phyloP scores from a whole-genome alignment of 2,888 invertebrate species.

The Rhagium mordax region DNA sequence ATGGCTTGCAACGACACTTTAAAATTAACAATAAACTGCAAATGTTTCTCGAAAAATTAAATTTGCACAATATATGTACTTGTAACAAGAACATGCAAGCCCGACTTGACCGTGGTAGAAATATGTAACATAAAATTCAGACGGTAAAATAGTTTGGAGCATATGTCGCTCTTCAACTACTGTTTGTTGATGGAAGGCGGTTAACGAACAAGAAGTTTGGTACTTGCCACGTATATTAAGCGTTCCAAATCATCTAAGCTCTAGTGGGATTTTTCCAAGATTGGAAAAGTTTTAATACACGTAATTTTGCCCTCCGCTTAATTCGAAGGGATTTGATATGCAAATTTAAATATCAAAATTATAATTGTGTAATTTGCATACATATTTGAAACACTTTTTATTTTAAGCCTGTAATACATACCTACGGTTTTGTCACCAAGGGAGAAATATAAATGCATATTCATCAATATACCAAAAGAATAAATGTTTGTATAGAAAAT shows the following conservation, averaged over 20 bases:
- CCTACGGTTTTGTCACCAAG: too few species aligned
- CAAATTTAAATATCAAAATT: slow-evolving; percentile 40
- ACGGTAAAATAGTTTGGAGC: slow-evolving; percentile 39
- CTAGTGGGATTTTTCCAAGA: slow-evolving; percentile 56
- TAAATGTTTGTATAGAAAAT: too few species aligned
- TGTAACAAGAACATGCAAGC: too few species aligned
- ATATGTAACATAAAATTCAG: slow-evolving; percentile 20
- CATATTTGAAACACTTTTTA: neutral
- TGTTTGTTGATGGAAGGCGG: slow-evolving; percentile 35
- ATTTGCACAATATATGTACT: too few species aligned
- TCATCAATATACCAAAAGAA: too few species aligned
- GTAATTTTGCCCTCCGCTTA: slow-evolving; percentile 39
- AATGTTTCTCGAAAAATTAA: too few species aligned
- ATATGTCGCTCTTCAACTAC: slow-evolving; percentile 42
- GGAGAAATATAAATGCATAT: too few species aligned
- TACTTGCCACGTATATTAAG: slow-evolving; percentile 51
- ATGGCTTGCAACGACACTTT: too few species aligned
- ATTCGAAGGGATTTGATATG: slow-evolving; percentile 39
- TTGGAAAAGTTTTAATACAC: slow-evolving; percentile 61
- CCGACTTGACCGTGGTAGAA: neutral
- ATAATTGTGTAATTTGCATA: slow-evolving; percentile 13
- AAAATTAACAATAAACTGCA: too few species aligned
- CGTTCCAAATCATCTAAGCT: slow-evolving; percentile 53
- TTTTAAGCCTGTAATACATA: neutral
- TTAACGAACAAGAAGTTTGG: slow-evolving; percentile 47